Evolutionary conservation across 2,888 invertebrate genomes (phyloP).

Genomic region (Cristatella mucedo): DNA sequence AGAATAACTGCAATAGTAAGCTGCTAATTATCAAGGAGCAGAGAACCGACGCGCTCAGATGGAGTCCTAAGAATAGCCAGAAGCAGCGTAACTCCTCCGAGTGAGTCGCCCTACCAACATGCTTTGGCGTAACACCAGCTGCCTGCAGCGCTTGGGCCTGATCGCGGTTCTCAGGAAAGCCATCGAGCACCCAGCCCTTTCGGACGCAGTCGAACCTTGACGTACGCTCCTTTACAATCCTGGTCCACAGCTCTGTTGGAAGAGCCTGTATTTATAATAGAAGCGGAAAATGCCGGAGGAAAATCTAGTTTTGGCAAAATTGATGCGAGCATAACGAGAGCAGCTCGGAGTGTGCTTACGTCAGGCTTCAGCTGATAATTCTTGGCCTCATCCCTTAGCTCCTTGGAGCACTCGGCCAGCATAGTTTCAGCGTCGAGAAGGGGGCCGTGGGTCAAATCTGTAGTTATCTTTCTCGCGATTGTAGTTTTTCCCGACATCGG

Average conservation of each 20-base stretch:
- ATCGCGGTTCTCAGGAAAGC: slow-evolving; percentile 33
- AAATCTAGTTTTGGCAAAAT: too few relatives aligned
- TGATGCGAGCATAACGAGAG: background rate
- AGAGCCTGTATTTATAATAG: slow-evolving; percentile 17
- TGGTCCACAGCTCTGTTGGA: slow-evolving; percentile 29
- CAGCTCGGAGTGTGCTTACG: slow-evolving; percentile 15
- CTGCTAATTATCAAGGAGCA: too few relatives aligned
- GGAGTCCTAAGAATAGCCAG: background rate
- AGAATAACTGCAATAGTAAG: slow-evolving; percentile 24
- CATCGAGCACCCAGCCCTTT: slow-evolving; percentile 37
- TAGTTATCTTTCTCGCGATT: slow-evolving; percentile 30
- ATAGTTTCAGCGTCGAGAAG: slow-evolving; percentile 28
- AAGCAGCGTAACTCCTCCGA: slow-evolving; percentile 1
- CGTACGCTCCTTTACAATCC: slow-evolving; percentile 25
- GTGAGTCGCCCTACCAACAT: too few relatives aligned
- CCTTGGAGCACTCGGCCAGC: slow-evolving; percentile 25
- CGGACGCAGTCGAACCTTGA: slow-evolving; percentile 32
- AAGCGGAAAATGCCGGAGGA: background rate
- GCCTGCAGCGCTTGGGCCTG: slow-evolving; percentile 33
- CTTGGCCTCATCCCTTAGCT: slow-evolving; percentile 21
- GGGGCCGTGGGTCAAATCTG: slow-evolving; percentile 25
- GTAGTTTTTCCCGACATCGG: slow-evolving; percentile 35
- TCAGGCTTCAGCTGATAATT: slow-evolving; percentile 18
- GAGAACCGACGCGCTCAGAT: too few relatives aligned
- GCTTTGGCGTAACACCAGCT: slow-evolving; percentile 34